Base-by-base conservation (phyloP, 2,888 invertebrate genomes). In the Plutella xylostella region DNA sequence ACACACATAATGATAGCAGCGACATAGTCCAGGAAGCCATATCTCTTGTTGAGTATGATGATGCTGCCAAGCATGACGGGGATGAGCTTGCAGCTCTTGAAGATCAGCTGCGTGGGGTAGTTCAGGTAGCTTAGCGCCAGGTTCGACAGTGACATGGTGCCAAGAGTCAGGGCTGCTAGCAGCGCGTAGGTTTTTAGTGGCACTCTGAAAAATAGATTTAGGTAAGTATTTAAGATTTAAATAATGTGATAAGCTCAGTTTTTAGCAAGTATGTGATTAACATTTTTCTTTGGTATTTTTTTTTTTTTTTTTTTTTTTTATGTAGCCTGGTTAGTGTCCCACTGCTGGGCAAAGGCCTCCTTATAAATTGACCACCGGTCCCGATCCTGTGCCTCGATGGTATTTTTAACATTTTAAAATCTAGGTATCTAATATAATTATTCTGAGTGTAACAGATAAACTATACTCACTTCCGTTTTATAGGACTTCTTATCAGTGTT, bases 111-210 rank as follows among this genome's bases (percentile, higher is more conserved):
- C 0, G 97, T 98, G 0, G 98, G 97, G 72, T 97, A 98, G 73
- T 98, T 98, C 11, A 98, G 85, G 70, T 96, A 97, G 41, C 94
- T 96, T 11, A 98, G 85, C 1, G 97, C 95, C 3, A 96, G 89
- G 73, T 98, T 98, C 1, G 97, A 97, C 51, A 97, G 87, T 0
- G 97, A 95, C 96, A 98, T 98, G 2, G 98, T 98, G 3, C 95
- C 96, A 14, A 98, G 86, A 0, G 97, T 97, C 40, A 97, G 78
- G 1, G 93, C 86, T 35, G 97, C 97, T 50, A 98, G 74, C 35
- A 96, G 65, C 40, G 89, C 82, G 70, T 98, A 98, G 0, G 90
- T 92, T 57, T 79, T 85, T 55, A 95, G 59, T 4, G 97, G 96
- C 52, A 97, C 95, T 72, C 94, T 94, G 82, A 52, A 87, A 85